Base-by-base conservation (phyloP, 2,888 invertebrate species). In the Drepanosiphum platanoidis region DNA sequence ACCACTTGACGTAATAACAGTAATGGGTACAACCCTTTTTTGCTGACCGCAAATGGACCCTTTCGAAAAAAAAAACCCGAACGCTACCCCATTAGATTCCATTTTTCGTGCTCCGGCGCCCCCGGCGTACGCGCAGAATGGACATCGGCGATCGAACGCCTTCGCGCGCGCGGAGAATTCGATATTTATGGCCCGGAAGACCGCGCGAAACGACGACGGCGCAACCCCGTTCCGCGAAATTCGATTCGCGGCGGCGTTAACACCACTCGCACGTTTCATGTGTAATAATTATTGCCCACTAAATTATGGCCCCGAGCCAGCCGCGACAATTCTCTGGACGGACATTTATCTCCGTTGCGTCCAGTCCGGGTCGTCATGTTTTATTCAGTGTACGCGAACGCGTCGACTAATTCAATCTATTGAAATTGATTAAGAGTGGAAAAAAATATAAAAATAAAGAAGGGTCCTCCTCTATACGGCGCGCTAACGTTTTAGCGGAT, bases 131-230 rank as follows among this genome's bases (percentile, higher is more conserved):
- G n/a, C n/a, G n/a, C 22, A 39, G 52, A 83, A 52, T 52, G 83
- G 83, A 83, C 83, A 66, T 66, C 58, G 81, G 81, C 81, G 13
- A 66, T 42, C 81, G 22, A 39, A 61, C 72, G 70, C 81, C 80
- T 27, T 66, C 61, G 36, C n/a, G 32, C 52, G 22, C n/a, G 5
- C 32, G 22, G 11, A 70, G 27, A 77, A 84, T 77, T 77, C 77
- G 84, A 77, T 84, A 84, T 84, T 84, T 84, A 84, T 84, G 84
- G 46, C 68, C 68, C 34, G 52, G 66, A 83, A 83, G 75, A 83
- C 83, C 66, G 27, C 66, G 27, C 72, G 61, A 39, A 70, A 72
- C 30, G 61, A n/a, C 13, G 81, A 72, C 30, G 61, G 15, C 13
- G 81, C 74, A 58, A 83, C 66, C 84, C 68, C 66, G n/a, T 68